Conservation (phyloP, 2,888 invertebrate genomes). For the Calameuta pallipes region DNA sequence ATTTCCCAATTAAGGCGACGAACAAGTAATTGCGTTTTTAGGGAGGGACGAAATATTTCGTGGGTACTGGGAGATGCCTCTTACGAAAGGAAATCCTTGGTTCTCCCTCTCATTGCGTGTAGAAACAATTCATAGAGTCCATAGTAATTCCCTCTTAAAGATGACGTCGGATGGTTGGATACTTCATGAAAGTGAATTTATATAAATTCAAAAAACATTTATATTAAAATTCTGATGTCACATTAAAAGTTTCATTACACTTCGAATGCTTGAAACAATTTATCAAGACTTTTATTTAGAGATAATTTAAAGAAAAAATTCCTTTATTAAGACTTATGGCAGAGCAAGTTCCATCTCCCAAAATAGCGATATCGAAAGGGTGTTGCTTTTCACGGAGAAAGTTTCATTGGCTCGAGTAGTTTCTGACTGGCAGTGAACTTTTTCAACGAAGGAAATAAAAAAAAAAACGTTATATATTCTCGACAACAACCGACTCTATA, state of each 20-base stretch:
- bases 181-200: too few species aligned
- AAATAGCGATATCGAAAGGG: neutral
- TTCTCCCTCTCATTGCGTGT: too few species aligned
- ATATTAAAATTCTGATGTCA: neutral
- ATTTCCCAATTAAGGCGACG: slow-evolving; percentile 20
- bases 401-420: neutral
- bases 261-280: neutral
- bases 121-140: too few species aligned
- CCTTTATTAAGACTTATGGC: neutral
- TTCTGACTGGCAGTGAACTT: neutral
- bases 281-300: neutral
- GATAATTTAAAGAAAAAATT: neutral
- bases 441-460: neutral
- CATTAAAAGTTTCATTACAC: neutral
- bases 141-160: too few species aligned
- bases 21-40: neutral
- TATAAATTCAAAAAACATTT: neutral
- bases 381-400: neutral
- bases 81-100: too few species aligned
- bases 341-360: neutral
- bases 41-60: neutral
- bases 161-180: too few species aligned
- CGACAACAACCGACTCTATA: neutral
- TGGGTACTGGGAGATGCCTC: too few species aligned
- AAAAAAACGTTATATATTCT: neutral